Base-by-base conservation (phyloP, 2,888 invertebrate genomes). In the Dromius quadrimaculatus region DNA sequence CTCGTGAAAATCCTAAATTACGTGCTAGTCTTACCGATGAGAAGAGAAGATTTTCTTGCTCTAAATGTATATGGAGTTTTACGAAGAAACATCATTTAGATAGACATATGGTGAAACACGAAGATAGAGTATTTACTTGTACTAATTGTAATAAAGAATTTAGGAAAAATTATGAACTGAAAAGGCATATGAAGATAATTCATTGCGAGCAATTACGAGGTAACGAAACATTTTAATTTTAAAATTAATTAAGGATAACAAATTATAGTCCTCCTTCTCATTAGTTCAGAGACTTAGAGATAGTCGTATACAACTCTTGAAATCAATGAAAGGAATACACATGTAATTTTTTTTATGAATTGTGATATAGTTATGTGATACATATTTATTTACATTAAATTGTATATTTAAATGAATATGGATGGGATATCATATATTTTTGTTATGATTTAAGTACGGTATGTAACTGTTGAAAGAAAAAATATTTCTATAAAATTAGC, bases 1-100 rank as follows among this genome's bases (percentile, higher is more conserved):
- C 74, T 83, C 81, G 81, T 63, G 78, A 79, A 38, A 81, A 84
- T 62, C 86, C 86, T 0, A 66, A 66, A 41, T 41, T 66, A 5
- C 20, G 66, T 15, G 38, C 66, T 20, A 66, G 66, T 57, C 41
- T 66, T 4, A 54, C 34, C 9, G 66, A 66, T 38, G 54, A 66
- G 8, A 54, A 38, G 28, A 38, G 66, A 2, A 32, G 54, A 17
- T 66, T 54, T 66, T 36, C 66, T 8, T 66, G 66, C 41, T 17
- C 66, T 4, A 34, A 54, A 13, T 66, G 66, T n/a, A 38, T 41
- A 11, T 66, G 66, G 66, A 66, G 54, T 23, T 66, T 66, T 22
- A 66, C 66, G 2, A 66, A 66, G 28, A 66, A 66, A n/a, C 66
- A 66, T 15, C 66, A 66, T 17, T 38, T 66, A 34, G 66, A 66